A percentile compares a stretch with the other conserved stretches of the same genome.
These are phyloP conservation scores for Mycteria americana DNA, from an alignment of 2,797 vertebrate species.

Conservation along the genomic window DNA sequence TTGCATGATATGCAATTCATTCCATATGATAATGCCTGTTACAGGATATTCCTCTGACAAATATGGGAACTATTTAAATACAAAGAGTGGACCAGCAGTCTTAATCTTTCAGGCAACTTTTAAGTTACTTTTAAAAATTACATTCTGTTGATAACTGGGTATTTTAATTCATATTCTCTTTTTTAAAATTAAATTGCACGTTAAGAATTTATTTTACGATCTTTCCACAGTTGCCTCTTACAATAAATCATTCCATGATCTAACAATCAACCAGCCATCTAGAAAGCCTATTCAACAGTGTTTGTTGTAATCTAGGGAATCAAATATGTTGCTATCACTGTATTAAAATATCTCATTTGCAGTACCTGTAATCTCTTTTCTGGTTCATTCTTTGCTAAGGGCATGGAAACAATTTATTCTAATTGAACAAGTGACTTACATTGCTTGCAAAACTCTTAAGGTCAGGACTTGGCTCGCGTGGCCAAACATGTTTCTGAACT, in stretches of 20 bases:
- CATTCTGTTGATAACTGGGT: not conserved
- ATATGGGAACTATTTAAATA: not conserved
- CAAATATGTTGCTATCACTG: not conserved
- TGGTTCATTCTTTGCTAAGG: not conserved
- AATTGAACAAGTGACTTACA: not conserved
- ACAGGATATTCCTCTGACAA: not conserved
- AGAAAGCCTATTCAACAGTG: not conserved
- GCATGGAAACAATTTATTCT: not conserved
- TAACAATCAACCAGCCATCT: not conserved
- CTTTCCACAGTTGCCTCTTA: not conserved
- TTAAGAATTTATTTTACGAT: not conserved
- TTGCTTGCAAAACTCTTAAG: not conserved
- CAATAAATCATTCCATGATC: not conserved
- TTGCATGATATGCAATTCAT: not conserved
- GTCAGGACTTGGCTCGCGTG: not conserved
- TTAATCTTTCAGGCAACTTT: not conserved
- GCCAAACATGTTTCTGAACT: not conserved
- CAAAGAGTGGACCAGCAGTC: not conserved
- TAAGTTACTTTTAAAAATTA: not conserved
- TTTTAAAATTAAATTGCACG: not conserved
- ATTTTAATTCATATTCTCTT: not conserved
- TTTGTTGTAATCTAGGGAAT: not conserved
- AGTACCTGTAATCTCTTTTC: not conserved
- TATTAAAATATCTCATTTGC: not conserved
- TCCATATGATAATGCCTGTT: not conserved